These are phyloP conservation scores for Grammomys dolichurus DNA, from an alignment of 2,113 vertebrate species.

Conservation along the genomic window DNA sequence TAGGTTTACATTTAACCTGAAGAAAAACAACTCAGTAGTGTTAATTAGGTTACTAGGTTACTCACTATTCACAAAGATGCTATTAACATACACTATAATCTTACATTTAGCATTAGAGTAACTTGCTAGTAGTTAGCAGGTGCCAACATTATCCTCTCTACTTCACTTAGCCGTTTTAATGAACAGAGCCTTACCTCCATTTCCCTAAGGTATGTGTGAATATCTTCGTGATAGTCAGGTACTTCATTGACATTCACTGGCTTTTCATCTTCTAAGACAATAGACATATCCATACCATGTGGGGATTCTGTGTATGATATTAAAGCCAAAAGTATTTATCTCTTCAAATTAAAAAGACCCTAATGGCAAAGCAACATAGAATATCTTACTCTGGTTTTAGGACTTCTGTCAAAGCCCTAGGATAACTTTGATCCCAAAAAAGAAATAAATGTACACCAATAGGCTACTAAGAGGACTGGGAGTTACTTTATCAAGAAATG, in stretches of 20 bases:
- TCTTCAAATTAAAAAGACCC: not conserved
- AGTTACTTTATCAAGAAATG: not conserved
- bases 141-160: not conserved
- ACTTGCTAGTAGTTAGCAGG: not conserved
- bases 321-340: slow-evolving; percentile 18
- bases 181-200: slow-evolving; percentile 92
- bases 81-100: not conserved
- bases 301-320: slow-evolving; percentile 90
- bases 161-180: not conserved
- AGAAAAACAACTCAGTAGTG: slow-evolving; percentile 11
- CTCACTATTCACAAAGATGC: not conserved
- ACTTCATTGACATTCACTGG: slow-evolving; percentile 88
- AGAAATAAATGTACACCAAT: not conserved
- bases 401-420: not conserved
- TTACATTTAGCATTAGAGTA: not conserved
- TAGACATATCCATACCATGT: slow-evolving; percentile 94
- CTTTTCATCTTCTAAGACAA: slow-evolving; percentile 91
- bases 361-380: not conserved
- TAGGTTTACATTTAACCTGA: slow-evolving; percentile 95
- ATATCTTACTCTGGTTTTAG: not conserved
- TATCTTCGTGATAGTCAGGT: slow-evolving; percentile 93
- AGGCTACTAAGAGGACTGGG: not conserved
- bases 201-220: slow-evolving; percentile 93
- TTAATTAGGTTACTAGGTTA: not conserved
- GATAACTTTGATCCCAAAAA: slow-evolving; percentile 7